Base-by-base conservation (phyloP, 2,113 vertebrate genomes). In the Piprites chloris region DNA sequence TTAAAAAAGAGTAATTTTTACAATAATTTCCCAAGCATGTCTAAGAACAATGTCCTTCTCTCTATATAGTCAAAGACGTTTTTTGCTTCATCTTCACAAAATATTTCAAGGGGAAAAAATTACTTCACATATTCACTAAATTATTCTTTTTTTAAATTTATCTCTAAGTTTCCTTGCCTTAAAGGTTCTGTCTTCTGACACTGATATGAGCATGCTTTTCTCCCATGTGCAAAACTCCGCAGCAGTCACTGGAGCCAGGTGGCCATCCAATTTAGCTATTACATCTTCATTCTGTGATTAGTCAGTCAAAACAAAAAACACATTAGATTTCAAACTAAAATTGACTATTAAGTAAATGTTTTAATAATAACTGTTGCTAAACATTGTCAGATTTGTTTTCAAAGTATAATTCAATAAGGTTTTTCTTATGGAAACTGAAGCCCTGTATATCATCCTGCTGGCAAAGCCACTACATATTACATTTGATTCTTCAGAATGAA, bases 111-210 rank as follows among this genome's bases (percentile, higher is more conserved):
- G 26, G 14, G 46, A 32, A 32, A 73, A 74, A 39, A 59, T 18
- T 56, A 53, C 13, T 69, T 72, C 19, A 58, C 16, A 61, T 52
- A 80, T 61, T 59, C 27, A 72, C 10, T 41, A 76, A 33, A 71
- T 37, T 19, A 11, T 35, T 19, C 6, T 58, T 81, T 86, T 86
- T 68, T 28, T 1, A 87, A 72, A 23, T 76, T 20, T 15, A 82
- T 14, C 7, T 77, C 17, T 58, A 72, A 83, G 33, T 56, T 80
- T 85, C 93, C 98, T 97, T 98, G 97, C 99, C 99, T 96, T 98
- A 95, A 98, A 98, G 77, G 98, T 99, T 88, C 99, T 98, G 93
- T 99, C 99, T 94, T 99, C 98, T 90, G 99, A 99, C 33, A 98
- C 97, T 4, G 98, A 99, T 94, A 99, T 39, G 15, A 99, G 78